Evolutionary conservation across 2,113 vertebrate species (phyloP).

Genomic region (Sinocyclocheilus rhinocerous): DNA sequence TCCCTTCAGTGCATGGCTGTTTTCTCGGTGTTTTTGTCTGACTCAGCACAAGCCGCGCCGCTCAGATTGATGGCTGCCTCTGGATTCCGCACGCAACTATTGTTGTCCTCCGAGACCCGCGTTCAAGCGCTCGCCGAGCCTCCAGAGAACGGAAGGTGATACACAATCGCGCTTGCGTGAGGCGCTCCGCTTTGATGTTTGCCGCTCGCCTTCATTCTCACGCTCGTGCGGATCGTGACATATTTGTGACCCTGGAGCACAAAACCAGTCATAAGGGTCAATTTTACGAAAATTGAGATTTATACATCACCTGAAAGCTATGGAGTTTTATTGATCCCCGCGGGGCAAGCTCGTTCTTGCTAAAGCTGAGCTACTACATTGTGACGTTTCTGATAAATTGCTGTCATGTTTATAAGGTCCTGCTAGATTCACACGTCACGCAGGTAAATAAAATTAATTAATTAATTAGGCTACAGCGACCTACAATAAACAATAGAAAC

Average conservation of each 20-base stretch:
- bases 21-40: conserved; percentile 12
- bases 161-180: conserved; percentile 43
- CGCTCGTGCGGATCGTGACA: background rate
- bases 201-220: conserved; percentile 5
- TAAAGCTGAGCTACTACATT: background rate
- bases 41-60: conserved; percentile 21
- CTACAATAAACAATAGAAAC: no score
- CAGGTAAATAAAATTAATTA: no score
- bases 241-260: no score
- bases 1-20: conserved; percentile 21
- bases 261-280: no score
- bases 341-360: background rate
- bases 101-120: conserved; percentile 58
- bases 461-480: no score
- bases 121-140: background rate
- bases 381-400: background rate
- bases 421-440: no score
- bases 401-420: background rate
- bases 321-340: background rate
- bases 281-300: no score
- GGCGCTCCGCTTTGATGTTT: conserved; percentile 4
- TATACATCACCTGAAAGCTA: background rate
- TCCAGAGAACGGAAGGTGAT: conserved; percentile 70
- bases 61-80: conserved; percentile 71
- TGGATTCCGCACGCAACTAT: conserved; percentile 78